Base-by-base conservation (phyloP, 2,113 vertebrate genomes). In the Myotis brandtii region DNA sequence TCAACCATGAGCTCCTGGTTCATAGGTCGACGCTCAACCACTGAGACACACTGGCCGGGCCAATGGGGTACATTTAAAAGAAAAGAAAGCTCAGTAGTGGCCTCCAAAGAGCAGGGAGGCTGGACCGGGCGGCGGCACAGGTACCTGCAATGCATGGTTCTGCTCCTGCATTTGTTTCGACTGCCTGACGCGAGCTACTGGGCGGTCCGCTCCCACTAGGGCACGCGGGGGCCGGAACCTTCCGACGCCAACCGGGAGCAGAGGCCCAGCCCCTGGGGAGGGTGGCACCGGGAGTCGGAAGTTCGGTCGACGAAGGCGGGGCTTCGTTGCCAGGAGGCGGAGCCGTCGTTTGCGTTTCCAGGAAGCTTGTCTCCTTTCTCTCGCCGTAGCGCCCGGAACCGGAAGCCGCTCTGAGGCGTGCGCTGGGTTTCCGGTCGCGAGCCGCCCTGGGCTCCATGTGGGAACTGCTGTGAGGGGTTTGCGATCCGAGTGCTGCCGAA, bases 381-480 rank as follows among this genome's bases (percentile, higher is more conserved):
- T 94, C 75, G 93, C 97, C 97, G 95, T 97, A 96, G 82, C 1
- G 7, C 18, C 67, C 0, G 32, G 48, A 46, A 66, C 93, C 85
- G 95, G 97, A 97, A 96, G 88, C 8, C 32, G 20, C 1, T 3
- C 0, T 13, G 12, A 62, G 6, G 43, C 14, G 1, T 64, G 84
- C 1, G 21, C 1, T 3, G 0, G 6, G 1, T 30, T 97, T 97
- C 96, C 96, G 96, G 95, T 9, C 13, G 3, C 40, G 89, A 7
- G 66, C 43, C 0, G 16, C 20, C 0, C 2, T 32, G 37, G 37
- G 25, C 17, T 12, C 80, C 97, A 96, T 95, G 97, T 93, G 97
- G 94, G 25, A 48, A 1, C 37, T 13, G 16, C 9, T 10, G 76
- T 75, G 46, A 77, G 5, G 50, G 2, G 20, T 62, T 9, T 21